Percentiles rank a stretch among this genome's conserved stretches.
These are phyloP conservation scores for Dermatemys mawii DNA, from an alignment of 2,113 vertebrate genomes.

Conservation along the genomic window DNA sequence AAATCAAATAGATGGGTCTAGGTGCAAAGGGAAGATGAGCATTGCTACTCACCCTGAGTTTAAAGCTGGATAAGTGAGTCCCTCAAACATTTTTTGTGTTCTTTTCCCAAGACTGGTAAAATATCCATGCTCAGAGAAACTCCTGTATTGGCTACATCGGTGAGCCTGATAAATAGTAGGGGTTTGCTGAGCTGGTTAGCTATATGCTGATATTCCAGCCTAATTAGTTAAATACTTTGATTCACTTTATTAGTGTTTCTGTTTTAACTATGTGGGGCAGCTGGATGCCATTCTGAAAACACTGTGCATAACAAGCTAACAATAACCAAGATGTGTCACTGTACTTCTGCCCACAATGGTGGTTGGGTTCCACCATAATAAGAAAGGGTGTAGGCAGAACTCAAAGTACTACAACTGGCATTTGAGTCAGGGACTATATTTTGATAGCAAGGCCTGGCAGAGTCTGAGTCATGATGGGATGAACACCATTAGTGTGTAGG, in stretches of 20 bases:
- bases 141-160: fast-evolving
- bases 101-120: fast-evolving
- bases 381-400: neutral
- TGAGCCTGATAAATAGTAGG: neutral
- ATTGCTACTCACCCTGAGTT: neutral
- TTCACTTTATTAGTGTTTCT: neutral
- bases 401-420: neutral
- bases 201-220: neutral
- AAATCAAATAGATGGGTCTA: neutral
- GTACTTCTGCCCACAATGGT: neutral
- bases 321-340: fast-evolving
- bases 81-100: neutral
- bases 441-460: neutral
- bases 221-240: neutral
- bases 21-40: neutral
- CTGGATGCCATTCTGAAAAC: neutral
- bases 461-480: neutral
- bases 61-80: neutral
- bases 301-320: fast-evolving
- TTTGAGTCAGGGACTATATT: neutral
- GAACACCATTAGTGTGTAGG: neutral
- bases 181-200: neutral
- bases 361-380: neutral
- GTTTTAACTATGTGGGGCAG: neutral
- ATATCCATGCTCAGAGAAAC: fast-evolving